These are phyloP conservation scores for Zonitis immaculata DNA, from an alignment of 2,888 invertebrate genomes.

Conservation along the genomic window DNA sequence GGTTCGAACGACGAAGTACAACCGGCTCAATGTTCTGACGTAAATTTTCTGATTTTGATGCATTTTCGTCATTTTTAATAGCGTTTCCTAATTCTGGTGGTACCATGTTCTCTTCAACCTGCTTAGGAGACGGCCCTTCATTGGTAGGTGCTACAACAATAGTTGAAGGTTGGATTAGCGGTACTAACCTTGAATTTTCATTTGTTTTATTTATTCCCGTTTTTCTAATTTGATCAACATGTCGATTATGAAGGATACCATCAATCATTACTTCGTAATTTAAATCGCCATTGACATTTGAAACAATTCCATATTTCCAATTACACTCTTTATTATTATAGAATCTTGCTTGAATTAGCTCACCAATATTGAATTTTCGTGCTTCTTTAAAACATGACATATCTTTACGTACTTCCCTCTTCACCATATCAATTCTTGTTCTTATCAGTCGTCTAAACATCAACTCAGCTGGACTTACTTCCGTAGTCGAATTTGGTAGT, in stretches of 20 bases:
- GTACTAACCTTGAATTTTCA: background rate
- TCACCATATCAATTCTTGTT: background rate
- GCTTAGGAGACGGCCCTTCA: no score
- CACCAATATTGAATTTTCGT: background rate
- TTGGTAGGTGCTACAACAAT: no score
- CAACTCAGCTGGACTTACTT: background rate
- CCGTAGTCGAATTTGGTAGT: background rate
- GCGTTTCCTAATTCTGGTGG: no score
- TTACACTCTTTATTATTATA: background rate
- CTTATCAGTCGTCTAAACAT: background rate
- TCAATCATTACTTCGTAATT: slow-evolving; percentile 23
- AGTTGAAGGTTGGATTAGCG: no score
- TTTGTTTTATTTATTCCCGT: background rate
- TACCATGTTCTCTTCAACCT: no score
- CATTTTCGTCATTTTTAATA: no score
- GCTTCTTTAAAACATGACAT: background rate
- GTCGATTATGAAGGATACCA: slow-evolving; percentile 19
- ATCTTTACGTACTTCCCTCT: background rate
- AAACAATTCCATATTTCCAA: slow-evolving; percentile 21
- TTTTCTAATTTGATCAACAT: slow-evolving; percentile 7
- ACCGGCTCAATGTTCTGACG: no score
- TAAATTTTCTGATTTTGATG: no score
- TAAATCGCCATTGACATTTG: no score
- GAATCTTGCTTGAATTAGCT: background rate
- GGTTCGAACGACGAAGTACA: no score